Conservation (phyloP, 2,888 invertebrate genomes). For the Clepsis dumicolana region DNA sequence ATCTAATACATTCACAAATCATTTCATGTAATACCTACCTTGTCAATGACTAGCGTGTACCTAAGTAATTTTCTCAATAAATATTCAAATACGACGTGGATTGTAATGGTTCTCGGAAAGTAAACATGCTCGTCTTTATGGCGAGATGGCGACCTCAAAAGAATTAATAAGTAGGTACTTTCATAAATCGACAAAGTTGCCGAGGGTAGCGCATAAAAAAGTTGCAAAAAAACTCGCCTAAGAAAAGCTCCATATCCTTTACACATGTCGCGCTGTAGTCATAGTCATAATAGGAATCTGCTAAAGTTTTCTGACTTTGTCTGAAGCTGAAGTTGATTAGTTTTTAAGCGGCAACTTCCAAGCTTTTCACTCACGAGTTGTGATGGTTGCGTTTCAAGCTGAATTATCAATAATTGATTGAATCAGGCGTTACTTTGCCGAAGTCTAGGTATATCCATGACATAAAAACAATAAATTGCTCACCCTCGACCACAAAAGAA, state of each 20-base stretch:
- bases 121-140: neutral
- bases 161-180: slow-evolving; percentile 19
- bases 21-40: neutral
- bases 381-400: no score
- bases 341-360: no score
- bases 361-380: no score
- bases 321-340: slow-evolving; percentile 1
- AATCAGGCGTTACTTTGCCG: no score
- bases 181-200: slow-evolving; percentile 47
- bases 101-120: neutral
- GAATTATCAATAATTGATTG: no score
- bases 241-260: neutral
- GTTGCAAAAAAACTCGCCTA: slow-evolving; percentile 19
- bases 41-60: neutral
- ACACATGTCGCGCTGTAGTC: slow-evolving; percentile 30
- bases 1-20: neutral
- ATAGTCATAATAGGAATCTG: slow-evolving; percentile 8
- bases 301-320: slow-evolving; percentile 10
- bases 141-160: slow-evolving; percentile 3
- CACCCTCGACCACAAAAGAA: no score
- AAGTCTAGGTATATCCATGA: no score
- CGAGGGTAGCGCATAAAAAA: slow-evolving; percentile 43
- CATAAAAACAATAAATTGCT: no score
- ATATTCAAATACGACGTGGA: neutral
- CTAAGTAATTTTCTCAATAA: neutral